These are phyloP conservation scores for Meiosimyza decipiens DNA, from an alignment of 2,888 invertebrate species.

Conservation along the genomic window DNA sequence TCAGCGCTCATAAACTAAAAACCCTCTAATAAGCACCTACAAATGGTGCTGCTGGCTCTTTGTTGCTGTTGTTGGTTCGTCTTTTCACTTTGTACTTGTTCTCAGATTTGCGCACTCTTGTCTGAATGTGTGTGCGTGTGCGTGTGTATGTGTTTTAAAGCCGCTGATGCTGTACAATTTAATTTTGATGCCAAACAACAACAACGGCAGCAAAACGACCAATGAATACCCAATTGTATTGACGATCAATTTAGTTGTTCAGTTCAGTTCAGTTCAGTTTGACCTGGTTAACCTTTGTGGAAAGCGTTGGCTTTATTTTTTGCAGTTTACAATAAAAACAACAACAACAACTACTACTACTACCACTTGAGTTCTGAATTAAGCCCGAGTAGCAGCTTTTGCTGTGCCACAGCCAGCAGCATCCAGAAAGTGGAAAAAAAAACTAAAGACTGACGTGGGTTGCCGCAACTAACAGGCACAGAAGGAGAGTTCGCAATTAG, in stretches of 20 bases:
- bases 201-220: background rate
- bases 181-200: slow-evolving; percentile 48
- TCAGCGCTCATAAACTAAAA: slow-evolving; percentile 33
- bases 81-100: background rate
- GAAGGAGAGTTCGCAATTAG: background rate
- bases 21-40: slow-evolving; percentile 56
- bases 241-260: slow-evolving; percentile 32
- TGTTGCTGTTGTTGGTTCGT: slow-evolving; percentile 57
- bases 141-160: slow-evolving; percentile 37
- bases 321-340: slow-evolving; percentile 48
- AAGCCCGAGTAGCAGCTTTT: slow-evolving; percentile 61
- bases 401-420: slow-evolving; percentile 51
- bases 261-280: background rate
- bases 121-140: background rate
- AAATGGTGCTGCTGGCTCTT: slow-evolving; percentile 52
- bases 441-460: no score
- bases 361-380: slow-evolving; percentile 58
- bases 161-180: slow-evolving; percentile 54
- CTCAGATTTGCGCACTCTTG: background rate
- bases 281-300: slow-evolving; percentile 19
- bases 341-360: slow-evolving; percentile 41
- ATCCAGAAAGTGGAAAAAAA: no score
- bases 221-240: slow-evolving; percentile 54
- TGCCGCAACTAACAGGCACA: background rate
- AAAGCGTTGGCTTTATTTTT: slow-evolving; percentile 2